phyloP scores from a whole-genome alignment of 2,113 vertebrate genomes.

The Tachycineta bicolor region DNA sequence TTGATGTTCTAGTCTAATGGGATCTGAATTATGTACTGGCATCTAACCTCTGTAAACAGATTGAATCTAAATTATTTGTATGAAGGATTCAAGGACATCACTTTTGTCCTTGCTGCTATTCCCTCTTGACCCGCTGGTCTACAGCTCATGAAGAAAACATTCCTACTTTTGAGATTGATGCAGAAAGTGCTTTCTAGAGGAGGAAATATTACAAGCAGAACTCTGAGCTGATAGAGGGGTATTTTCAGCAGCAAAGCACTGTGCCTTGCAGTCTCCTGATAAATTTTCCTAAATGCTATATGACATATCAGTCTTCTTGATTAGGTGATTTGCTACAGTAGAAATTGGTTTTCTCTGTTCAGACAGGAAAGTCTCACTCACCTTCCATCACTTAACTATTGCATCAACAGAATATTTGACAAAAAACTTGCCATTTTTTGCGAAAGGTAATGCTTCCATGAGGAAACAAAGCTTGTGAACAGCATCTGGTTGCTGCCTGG shows the following conservation, averaged over 20 bases:
- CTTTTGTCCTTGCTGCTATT: conserved; percentile 7
- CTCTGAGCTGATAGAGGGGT: not conserved
- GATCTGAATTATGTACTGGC: conserved; percentile 49
- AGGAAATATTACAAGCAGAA: not conserved
- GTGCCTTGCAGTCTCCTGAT: not conserved
- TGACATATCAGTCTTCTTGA: not conserved
- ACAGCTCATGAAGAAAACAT: not conserved
- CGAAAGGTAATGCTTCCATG: not conserved
- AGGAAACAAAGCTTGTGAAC: not conserved
- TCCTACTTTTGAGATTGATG: not conserved
- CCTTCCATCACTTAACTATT: not conserved
- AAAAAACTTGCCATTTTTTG: not conserved
- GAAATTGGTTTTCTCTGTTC: not conserved
- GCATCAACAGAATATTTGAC: not conserved
- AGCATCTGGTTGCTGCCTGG: not conserved
- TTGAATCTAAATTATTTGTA: conserved; percentile 44
- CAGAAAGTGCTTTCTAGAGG: not conserved
- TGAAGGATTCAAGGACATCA: conserved; percentile 22
- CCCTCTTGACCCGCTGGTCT: not conserved
- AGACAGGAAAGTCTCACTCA: not conserved
- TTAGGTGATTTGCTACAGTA: not conserved
- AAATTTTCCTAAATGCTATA: not conserved
- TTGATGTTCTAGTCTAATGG: conserved; percentile 10
- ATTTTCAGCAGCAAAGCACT: not conserved
- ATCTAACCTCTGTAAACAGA: conserved; percentile 15